Conservation (phyloP, 92 coral and sea anemone genomes). For the Diadumene lineata region DNA sequence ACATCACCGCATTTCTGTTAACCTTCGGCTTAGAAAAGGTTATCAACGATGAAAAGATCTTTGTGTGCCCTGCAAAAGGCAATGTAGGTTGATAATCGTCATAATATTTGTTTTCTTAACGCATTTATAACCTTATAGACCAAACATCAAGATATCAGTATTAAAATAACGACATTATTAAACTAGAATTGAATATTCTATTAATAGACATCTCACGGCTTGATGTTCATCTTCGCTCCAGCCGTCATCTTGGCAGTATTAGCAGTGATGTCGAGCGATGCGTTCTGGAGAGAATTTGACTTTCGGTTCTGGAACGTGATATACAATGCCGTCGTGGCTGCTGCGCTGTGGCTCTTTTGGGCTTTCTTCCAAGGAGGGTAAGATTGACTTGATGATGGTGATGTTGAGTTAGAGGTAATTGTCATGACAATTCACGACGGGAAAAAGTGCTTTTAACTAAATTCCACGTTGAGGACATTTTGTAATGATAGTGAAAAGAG, state of each 20-base stretch:
- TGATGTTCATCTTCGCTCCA: slow-evolving; percentile 61
- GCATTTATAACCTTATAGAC: no score
- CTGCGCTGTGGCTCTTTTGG: slow-evolving; percentile 77
- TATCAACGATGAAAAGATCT: slow-evolving; percentile 21
- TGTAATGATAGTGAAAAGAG: no score
- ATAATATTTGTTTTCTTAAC: no score
- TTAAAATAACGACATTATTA: no score
- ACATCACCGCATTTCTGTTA: slow-evolving; percentile 20
- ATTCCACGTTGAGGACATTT: no score
- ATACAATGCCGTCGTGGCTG: slow-evolving; percentile 42
- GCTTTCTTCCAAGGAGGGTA: slow-evolving; percentile 54
- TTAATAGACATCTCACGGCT: no score
- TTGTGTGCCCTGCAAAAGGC: slow-evolving; percentile 51
- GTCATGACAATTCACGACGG: not conserved
- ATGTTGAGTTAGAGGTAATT: not conserved
- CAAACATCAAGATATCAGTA: no score
- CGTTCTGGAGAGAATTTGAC: slow-evolving; percentile 62
- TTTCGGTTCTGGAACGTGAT: slow-evolving; percentile 45
- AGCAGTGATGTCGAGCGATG: slow-evolving; percentile 55
- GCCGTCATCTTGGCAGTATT: slow-evolving; percentile 47
- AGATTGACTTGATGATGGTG: not conserved
- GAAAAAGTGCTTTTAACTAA: no score
- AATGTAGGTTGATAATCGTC: slow-evolving; percentile 33
- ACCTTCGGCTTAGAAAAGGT: slow-evolving; percentile 38
- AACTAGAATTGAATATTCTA: no score